These are phyloP conservation scores for Drosophila tropicalis DNA, from an alignment of 1,140 invertebrate species.

Conservation along the genomic window DNA sequence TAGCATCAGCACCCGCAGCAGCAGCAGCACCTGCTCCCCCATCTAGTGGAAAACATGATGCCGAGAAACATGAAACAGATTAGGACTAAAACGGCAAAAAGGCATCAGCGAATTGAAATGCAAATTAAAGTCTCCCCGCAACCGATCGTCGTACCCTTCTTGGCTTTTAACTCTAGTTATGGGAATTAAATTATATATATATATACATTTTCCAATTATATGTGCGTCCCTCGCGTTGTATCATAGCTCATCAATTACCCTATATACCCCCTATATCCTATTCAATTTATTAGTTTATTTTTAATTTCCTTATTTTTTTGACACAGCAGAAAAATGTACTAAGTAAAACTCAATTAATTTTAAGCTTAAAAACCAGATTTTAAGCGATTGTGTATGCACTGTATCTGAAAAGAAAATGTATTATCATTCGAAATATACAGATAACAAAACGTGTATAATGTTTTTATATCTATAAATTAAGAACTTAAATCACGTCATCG, in stretches of 20 bases:
- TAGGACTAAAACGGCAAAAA: slow-evolving; percentile 37
- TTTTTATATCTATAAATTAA: neutral
- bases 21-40: slow-evolving; percentile 19
- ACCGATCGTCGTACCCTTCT: neutral
- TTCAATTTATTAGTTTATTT: slow-evolving; percentile 5
- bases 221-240: slow-evolving; percentile 47
- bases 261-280: neutral
- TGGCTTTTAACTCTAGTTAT: slow-evolving; percentile 19
- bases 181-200: slow-evolving; percentile 11
- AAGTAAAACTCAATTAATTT: slow-evolving; percentile 4
- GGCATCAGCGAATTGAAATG: neutral
- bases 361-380: slow-evolving; percentile 3
- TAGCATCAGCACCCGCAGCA: slow-evolving; percentile 13
- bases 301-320: slow-evolving; percentile 10
- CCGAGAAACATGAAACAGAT: slow-evolving; percentile 56
- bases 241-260: slow-evolving; percentile 40
- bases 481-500: too few relatives aligned
- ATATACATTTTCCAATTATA: slow-evolving; percentile 14
- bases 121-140: neutral
- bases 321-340: slow-evolving; percentile 10
- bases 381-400: slow-evolving; percentile 7
- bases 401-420: slow-evolving; percentile 10
- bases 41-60: slow-evolving; percentile 44
- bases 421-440: slow-evolving; percentile 14
- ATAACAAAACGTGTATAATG: neutral